phyloP scores from a whole-genome alignment of 2,797 vertebrate species.

The Petrocephalus schoutedeni region DNA sequence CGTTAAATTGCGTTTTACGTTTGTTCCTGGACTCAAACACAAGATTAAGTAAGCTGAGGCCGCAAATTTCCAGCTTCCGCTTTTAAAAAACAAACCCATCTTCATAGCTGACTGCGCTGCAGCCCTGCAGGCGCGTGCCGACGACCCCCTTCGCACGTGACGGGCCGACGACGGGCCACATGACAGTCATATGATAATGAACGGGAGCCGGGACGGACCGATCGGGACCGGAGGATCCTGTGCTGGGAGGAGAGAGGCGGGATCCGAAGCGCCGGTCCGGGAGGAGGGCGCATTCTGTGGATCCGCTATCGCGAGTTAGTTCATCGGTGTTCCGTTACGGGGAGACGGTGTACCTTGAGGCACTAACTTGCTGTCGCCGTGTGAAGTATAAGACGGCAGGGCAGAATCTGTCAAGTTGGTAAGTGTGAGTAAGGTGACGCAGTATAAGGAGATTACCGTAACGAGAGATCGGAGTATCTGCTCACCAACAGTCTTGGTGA shows the following conservation, averaged over 20 bases:
- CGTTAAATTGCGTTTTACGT: not conserved
- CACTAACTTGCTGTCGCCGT: not conserved
- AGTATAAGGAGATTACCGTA: not conserved
- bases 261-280: not conserved
- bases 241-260: not conserved
- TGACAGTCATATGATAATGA: conserved; percentile 5
- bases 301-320: not conserved
- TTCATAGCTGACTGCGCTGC: not conserved
- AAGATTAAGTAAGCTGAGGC: not conserved
- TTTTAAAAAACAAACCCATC: not conserved
- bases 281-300: not conserved
- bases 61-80: not conserved
- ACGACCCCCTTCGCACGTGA: conserved; percentile 9
- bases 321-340: not conserved
- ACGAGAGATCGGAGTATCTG: not conserved
- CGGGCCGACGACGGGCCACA: not conserved
- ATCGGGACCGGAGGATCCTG: not conserved
- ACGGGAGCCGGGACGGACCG: not conserved
- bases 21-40: not conserved
- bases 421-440: not conserved
- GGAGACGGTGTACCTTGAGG: not conserved
- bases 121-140: not conserved
- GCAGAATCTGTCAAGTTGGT: not conserved
- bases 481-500: not conserved
- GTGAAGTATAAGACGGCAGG: not conserved